Evolutionary conservation across 2,113 vertebrate species (phyloP).

Genomic region (Rhombomys opimus): DNA sequence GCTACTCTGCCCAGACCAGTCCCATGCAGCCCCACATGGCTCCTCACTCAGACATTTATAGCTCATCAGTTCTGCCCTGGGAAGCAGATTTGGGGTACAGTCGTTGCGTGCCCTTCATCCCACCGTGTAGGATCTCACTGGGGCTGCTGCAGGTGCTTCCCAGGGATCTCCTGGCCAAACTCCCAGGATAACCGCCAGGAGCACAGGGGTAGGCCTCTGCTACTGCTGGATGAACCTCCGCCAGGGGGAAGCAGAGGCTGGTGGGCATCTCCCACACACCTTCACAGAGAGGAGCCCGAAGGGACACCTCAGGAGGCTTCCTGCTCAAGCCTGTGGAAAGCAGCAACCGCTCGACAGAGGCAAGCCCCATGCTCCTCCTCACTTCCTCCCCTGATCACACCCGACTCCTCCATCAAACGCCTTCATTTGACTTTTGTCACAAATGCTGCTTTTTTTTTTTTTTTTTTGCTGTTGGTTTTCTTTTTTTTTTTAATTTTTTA

Average conservation of each 20-base stretch:
- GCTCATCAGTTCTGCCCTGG: not conserved
- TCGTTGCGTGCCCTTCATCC: not conserved
- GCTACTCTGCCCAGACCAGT: not conserved
- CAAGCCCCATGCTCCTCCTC: not conserved
- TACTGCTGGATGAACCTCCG: not conserved
- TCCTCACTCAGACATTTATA: too few species aligned
- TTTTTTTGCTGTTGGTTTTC: too few species aligned
- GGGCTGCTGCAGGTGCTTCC: not conserved
- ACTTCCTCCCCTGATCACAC: not conserved
- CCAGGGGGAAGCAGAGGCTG: not conserved
- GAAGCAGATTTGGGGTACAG: not conserved
- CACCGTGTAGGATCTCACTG: not conserved
- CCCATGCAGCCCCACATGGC: not conserved
- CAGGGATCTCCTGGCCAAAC: not conserved
- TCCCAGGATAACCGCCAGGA: not conserved
- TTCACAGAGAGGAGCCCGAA: not conserved
- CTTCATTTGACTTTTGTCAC: not conserved
- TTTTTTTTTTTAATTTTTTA: too few species aligned
- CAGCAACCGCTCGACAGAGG: not conserved
- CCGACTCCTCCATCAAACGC: not conserved
- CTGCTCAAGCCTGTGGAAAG: not conserved
- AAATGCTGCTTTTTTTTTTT: constrained; percentile 12
- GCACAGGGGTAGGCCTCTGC: not conserved
- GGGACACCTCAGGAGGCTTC: not conserved
- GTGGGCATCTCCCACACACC: not conserved